These are phyloP conservation scores for Ctenicera cuprea DNA, from an alignment of 2,888 invertebrate species.

Conservation along the genomic window DNA sequence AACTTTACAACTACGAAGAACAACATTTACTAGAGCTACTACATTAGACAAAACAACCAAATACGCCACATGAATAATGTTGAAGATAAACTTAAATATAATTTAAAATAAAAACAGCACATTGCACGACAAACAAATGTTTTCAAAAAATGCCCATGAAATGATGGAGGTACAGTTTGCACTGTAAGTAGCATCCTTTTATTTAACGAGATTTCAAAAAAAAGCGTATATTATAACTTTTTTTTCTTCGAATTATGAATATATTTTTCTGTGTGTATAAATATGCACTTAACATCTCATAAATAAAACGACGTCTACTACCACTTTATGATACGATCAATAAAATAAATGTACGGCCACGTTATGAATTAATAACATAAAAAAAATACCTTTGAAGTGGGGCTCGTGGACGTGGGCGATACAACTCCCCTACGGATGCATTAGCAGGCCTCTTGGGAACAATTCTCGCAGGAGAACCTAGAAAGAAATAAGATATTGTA, in stretches of 20 bases:
- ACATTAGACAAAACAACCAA: background rate
- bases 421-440: constrained; percentile 70
- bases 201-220: background rate
- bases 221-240: no score
- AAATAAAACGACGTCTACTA: background rate
- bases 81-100: background rate
- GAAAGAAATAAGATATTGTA: constrained; percentile 56
- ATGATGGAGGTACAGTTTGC: constrained; percentile 20
- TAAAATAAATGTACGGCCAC: no score
- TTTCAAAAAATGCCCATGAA: constrained; percentile 57
- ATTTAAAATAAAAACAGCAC: constrained; percentile 59
- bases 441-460: constrained; percentile 73
- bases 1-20: background rate
- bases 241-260: no score
- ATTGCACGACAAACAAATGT: constrained; percentile 64
- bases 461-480: constrained; percentile 74
- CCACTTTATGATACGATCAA: background rate
- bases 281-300: background rate
- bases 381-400: constrained; percentile 57
- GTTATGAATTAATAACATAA: constrained; percentile 6
- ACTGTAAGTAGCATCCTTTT: background rate
- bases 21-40: background rate
- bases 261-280: no score
- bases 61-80: background rate
- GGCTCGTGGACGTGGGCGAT: constrained; percentile 72